These are phyloP conservation scores for Reticulitermes speratus DNA, from an alignment of 1,140 invertebrate species.

Conservation along the genomic window DNA sequence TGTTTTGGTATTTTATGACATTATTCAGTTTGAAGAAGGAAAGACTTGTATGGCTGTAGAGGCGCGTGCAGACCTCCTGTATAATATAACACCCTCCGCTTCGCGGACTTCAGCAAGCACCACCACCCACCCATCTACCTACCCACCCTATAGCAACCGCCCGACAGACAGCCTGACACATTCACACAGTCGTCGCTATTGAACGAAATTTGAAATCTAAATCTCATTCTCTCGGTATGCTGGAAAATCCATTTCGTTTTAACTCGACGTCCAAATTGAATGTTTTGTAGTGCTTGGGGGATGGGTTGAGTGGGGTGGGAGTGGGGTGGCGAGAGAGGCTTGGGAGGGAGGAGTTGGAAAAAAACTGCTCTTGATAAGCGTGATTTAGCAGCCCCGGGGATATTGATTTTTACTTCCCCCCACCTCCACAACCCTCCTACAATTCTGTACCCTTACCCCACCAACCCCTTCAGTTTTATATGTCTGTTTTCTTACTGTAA, in stretches of 20 bases:
- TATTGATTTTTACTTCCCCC: constrained; percentile 65
- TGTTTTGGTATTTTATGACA: constrained; percentile 8
- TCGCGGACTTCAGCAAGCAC: background rate
- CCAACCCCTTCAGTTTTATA: constrained; percentile 50
- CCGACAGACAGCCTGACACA: constrained; percentile 23
- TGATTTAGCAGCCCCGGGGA: constrained; percentile 69
- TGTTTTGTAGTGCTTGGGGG: constrained; percentile 47
- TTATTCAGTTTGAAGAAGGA: constrained; percentile 1
- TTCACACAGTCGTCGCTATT: constrained; percentile 31
- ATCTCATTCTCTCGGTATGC: constrained; percentile 36
- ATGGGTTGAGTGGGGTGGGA: constrained; percentile 18
- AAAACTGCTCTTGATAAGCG: constrained; percentile 69
- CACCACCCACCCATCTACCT: background rate
- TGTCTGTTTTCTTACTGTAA: constrained; percentile 53
- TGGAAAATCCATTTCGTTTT: constrained; percentile 50
- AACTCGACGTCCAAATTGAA: constrained; percentile 50
- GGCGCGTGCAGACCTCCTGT: background rate
- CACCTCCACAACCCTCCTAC: constrained; percentile 45
- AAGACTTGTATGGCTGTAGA: background rate
- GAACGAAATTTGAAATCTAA: constrained; percentile 37
- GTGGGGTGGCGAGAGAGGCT: constrained; percentile 23
- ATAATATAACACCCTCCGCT: background rate
- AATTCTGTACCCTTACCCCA: constrained; percentile 12
- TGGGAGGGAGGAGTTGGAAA: constrained; percentile 40
- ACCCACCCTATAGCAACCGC: constrained; percentile 16